Base-by-base conservation (phyloP, 2,888 invertebrate genomes). In the Lasioglossum oenotherae region DNA sequence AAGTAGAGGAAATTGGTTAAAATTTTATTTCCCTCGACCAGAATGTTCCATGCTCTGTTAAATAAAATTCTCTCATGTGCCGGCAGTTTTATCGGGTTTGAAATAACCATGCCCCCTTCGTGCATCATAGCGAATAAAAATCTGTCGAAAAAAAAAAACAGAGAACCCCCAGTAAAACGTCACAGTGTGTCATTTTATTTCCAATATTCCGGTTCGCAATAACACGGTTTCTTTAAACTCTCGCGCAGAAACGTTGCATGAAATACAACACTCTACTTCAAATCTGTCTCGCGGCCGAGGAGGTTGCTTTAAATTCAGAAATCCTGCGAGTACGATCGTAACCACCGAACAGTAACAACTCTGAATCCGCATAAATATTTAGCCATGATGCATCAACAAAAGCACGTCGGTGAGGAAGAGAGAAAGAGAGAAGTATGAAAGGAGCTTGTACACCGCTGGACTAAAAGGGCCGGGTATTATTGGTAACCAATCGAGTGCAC, bases 401-500 rank as follows among this genome's bases (percentile, higher is more conserved):
- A 12, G 57, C 57, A 4, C 12, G n/a, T n/a, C 57, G n/a, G 10
- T 0, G 57, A 57, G 12, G 12, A n/a, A 57, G 57, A 57, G 53
- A 53, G 23, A 53, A 8, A 53, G 10, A 23, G 23, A 53, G 53
- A 19, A 19, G 23, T 53, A 44, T 53, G 53, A 1, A 53, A 53
- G 8, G 53, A 53, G 23, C 53, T 3, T 4, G 57, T n/a, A 57
- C n/a, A 57, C 57, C 31, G 64, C 8, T 0, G 6, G 12, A 10
- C 64, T 64, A 64, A 64, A 64, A 16, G 64, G 64, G 16, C 2
- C 64, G 64, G 64, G 57, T 64, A 64, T 64, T 64, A 64, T 69
- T 38, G 69, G 69, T 69, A 69, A 38, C 71, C 71, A 41, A 71
- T 71, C 41, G 71, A 41, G 27, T 73, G 38, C 27, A 27, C n/a